phyloP scores from a whole-genome alignment of 2,113 vertebrate genomes.

The Felis catus region F.catus_Fca126_mat1.0 CM031416.1:141992501-141993000 shows the following conservation, averaged over 20 bases:
- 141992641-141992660: not conserved
- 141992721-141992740: not conserved
- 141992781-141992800: not conserved
- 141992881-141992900: not conserved
- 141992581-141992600: not conserved
- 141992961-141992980: accelerated
- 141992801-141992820: not conserved
- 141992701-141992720: not conserved
- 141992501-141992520: not conserved
- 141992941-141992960: not conserved
- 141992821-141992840: not conserved
- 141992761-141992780: not conserved
- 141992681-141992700: not conserved
- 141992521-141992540: not conserved
- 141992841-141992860: not conserved
- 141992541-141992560: not conserved
- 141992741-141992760: no score
- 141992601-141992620: not conserved
- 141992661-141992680: not conserved
- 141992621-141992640: not conserved
- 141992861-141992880: not conserved
- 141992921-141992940: not conserved
- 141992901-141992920: not conserved
- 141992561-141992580: not conserved
- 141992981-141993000: not conserved